Conservation (phyloP, 2,113 vertebrate genomes). For the Anser brachyrhynchus region DNA sequence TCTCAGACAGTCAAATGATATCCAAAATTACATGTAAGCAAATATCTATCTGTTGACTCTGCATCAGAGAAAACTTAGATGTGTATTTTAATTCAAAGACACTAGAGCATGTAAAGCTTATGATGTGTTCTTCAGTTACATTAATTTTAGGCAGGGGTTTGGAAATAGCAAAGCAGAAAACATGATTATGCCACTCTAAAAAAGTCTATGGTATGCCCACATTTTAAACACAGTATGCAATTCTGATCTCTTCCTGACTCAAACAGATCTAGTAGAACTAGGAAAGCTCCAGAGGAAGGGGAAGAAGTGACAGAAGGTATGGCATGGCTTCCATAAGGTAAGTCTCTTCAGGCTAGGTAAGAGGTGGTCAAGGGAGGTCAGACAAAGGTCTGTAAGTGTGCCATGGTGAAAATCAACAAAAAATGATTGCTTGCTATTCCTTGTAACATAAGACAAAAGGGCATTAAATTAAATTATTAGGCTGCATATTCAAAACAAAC, state of each 20-base stretch:
- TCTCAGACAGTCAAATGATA: conserved; percentile 57
- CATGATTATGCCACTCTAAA: neutral
- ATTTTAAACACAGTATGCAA: neutral
- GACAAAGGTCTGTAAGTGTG: neutral
- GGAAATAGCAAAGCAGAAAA: conserved; percentile 47
- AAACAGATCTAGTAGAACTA: neutral
- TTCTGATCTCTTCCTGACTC: neutral
- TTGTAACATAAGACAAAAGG: neutral
- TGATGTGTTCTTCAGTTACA: conserved; percentile 24
- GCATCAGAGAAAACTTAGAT: neutral
- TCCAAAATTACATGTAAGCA: conserved; percentile 47
- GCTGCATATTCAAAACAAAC: conserved; percentile 11
- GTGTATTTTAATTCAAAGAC: conserved; percentile 45
- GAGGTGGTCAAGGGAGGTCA: neutral
- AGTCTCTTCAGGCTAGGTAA: neutral
- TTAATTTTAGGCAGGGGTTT: neutral
- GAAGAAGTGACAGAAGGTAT: neutral
- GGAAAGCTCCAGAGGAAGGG: neutral
- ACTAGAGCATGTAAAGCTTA: neutral
- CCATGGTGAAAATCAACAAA: neutral
- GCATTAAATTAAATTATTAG: neutral
- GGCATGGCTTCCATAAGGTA: neutral
- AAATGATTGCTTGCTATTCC: neutral
- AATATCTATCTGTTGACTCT: conserved; percentile 37
- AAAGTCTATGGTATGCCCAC: neutral